phyloP scores from a whole-genome alignment of 1,140 invertebrate genomes.

The Hylyphantes graminicola region DNA sequence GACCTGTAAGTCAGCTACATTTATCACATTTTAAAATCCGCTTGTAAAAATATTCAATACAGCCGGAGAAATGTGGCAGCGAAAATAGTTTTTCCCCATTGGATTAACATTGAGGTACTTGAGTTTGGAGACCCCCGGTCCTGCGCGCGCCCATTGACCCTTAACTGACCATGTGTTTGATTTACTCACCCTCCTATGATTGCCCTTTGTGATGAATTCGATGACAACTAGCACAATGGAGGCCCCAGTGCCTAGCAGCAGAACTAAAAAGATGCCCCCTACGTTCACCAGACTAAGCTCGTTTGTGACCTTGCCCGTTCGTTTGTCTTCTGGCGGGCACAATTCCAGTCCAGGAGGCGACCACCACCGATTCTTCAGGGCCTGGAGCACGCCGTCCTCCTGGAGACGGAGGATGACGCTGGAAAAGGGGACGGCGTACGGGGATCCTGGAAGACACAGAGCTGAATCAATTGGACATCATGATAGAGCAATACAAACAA shows the following conservation, averaged over 20 bases:
- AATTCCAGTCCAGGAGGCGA: constrained; percentile 63
- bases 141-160: too few species aligned
- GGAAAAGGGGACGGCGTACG: constrained; percentile 58
- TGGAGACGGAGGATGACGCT: constrained; percentile 69
- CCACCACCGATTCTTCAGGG: constrained; percentile 69
- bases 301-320: constrained; percentile 62
- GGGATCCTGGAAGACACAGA: constrained; percentile 33
- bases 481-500: too few species aligned
- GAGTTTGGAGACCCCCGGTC: too few species aligned
- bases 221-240: constrained; percentile 64
- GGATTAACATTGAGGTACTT: too few species aligned
- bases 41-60: too few species aligned
- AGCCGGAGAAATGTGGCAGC: too few species aligned
- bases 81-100: too few species aligned
- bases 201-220: constrained; percentile 65
- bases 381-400: constrained; percentile 68
- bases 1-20: too few species aligned
- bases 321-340: constrained; percentile 77
- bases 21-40: too few species aligned
- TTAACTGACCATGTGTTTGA: too few species aligned
- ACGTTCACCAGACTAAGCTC: constrained; percentile 68
- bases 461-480: too few species aligned
- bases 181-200: constrained; percentile 26
- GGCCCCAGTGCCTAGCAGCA: constrained; percentile 65
- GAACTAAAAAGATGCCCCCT: constrained; percentile 70